Evolutionary conservation across 2,888 invertebrate species (phyloP), one percentile per base, ranked within the genome.

Genomic region (Aphidoletes aphidimyza): DNA sequence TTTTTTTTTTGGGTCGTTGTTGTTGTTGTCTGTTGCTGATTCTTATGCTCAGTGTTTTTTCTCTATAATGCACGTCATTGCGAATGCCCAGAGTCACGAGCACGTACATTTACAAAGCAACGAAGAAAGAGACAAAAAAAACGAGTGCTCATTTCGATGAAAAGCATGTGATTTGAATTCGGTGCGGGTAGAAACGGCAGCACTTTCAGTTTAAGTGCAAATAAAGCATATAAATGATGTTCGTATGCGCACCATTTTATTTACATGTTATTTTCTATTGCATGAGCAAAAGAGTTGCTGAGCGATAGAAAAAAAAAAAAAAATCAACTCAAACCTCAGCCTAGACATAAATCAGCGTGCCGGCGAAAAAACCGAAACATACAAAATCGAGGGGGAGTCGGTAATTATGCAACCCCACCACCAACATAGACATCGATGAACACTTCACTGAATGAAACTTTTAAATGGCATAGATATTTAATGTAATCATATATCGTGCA

Each of bases 401-500:
- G 30, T n/a, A 30, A 30, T 69, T 69, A 69, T 69, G 69, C 30
- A 69, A 69, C 26, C 26, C 0, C 54, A 54, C 26, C 26, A 54
- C 2, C 26, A 3, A 69, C 69, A 69, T 17, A 69, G 69, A 69
- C 69, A 30, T 69, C 69, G 69, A 69, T 69, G 30, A 69, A 69
- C 69, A 69, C 69, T 69, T 69, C 69, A 69, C 69, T 30, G 26
- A 69, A 69, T 69, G 14, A 69, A 69, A 30, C 30, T 69, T 69
- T 69, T 69, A 69, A 69, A 69, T 69, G 69, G 69, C 69, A 30
- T 69, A 30, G 69, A 69, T 69, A 69, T 69, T 69, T 69, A 69
- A 34, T 69, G 69, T 69, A 69, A 69, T 69, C 69, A 69, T 54
- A 54, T 69, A 69, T 69, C 69, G 69, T 69, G 69, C 69, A 69